These are phyloP conservation scores for Drosophila nr. medialis DNA, from an alignment of 2,888 invertebrate genomes.

Conservation along the genomic window DNA sequence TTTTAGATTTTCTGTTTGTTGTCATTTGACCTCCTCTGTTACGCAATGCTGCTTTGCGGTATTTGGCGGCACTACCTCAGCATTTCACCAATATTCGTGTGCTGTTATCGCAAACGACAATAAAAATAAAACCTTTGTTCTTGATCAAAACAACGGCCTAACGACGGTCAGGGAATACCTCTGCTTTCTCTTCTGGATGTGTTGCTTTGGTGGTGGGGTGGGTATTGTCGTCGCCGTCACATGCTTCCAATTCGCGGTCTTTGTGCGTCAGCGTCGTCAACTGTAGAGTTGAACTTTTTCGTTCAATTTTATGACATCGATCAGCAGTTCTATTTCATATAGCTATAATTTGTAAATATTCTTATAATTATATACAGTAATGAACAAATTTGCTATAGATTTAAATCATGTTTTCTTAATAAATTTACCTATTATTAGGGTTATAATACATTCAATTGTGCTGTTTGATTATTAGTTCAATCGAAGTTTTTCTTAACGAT, in stretches of 20 bases:
- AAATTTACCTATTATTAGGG: no score
- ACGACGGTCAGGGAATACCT: slow-evolving; percentile 66
- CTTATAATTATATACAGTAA: neutral
- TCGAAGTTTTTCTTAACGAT: neutral
- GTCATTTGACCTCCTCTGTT: slow-evolving; percentile 40
- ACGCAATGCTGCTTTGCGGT: slow-evolving; percentile 49
- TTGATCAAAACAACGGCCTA: slow-evolving; percentile 36
- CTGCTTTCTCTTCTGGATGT: slow-evolving; percentile 6
- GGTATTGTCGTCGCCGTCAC: slow-evolving; percentile 49
- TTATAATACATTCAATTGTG: neutral
- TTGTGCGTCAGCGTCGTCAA: slow-evolving; percentile 64
- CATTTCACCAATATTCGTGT: slow-evolving; percentile 31
- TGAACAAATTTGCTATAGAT: neutral
- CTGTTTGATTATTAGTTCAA: neutral
- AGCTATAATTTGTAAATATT: neutral
- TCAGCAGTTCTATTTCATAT: neutral
- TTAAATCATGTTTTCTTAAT: neutral
- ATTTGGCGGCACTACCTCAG: slow-evolving; percentile 35
- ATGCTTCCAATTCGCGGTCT: slow-evolving; percentile 57
- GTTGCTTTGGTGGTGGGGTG: neutral
- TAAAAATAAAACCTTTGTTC: slow-evolving; percentile 39
- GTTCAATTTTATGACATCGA: neutral
- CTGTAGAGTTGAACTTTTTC: slow-evolving; percentile 1
- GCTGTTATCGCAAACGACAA: slow-evolving; percentile 42
- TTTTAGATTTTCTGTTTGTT: slow-evolving; percentile 46